Conservation (phyloP, 2,113 vertebrate genomes). For the Todiramphus chloris region DNA sequence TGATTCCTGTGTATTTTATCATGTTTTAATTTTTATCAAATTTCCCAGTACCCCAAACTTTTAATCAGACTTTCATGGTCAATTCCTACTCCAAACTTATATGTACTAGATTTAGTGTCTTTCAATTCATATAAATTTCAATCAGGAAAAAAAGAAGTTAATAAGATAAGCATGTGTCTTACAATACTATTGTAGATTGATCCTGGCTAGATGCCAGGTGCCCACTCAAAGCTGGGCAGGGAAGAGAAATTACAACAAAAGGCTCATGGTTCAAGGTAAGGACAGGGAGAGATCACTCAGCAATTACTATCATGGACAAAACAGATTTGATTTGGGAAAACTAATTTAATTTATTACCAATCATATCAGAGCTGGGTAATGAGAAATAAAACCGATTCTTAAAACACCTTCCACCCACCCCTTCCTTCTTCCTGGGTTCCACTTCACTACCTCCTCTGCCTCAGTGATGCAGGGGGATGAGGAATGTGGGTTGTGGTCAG, state of each 20-base stretch:
- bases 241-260: neutral
- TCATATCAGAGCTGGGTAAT: neutral
- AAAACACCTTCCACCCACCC: neutral
- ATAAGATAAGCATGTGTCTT: neutral
- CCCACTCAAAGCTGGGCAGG: neutral
- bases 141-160: neutral
- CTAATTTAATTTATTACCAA: neutral
- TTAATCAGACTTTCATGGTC: neutral
- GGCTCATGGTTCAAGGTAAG: accelerated
- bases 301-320: neutral
- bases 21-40: neutral
- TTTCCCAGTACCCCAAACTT: neutral
- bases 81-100: neutral
- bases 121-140: neutral
- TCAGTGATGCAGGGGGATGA: no score
- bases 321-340: neutral
- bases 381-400: neutral
- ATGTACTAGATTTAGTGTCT: neutral
- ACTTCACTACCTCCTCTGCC: neutral
- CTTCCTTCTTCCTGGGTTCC: neutral
- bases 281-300: neutral
- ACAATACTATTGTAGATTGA: neutral
- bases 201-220: neutral
- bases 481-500: neutral
- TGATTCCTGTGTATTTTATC: neutral